Base-by-base conservation (phyloP, 2,888 invertebrate species). In the Idaea straminata region DNA sequence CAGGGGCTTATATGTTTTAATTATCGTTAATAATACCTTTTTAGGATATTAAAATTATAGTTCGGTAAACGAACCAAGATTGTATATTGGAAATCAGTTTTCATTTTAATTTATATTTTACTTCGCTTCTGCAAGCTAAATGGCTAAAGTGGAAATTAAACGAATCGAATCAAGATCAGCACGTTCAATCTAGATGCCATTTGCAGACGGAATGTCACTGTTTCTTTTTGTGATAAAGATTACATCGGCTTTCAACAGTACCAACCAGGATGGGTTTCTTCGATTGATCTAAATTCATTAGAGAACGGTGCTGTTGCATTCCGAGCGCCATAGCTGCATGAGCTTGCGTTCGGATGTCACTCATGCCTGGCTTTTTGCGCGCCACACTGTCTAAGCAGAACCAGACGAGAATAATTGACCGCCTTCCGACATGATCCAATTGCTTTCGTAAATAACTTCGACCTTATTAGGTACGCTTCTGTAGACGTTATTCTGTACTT, bases 251-350 rank as follows among this genome's bases (percentile, higher is more conserved):
- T 47, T 47, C 47, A 47, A 47, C 47, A 10, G 68, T 74, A 74
- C 74, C 72, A 73, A 84, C 76, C 82, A 83, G 80, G 80, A 83
- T 83, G 77, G 72, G 73, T 79, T 74, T 83, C 77, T 77, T 82
- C 75, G 76, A 80, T 83, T 86, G 89, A 86, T 87, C 89, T 87
- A 86, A 89, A 89, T 89, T 88, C 88, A 88, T 86, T 83, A 82
- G 85, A 82, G 81, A 81, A 59, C 34, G 59, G 59, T 25, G 59
- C 34, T 76, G 77, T 80, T 77, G 78, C 83, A 81, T 82, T 77
- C 77, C 59, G 16, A 10, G 81, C 76, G 78, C 78, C 77, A 72
- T 67, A 80, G 80, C 76, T 61, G 65, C 58, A 69, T 70, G 69
- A 83, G 85, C 82, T 77, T 75, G 82, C 86, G 84, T 84, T 81